phyloP scores from a whole-genome alignment of 2,797 vertebrate genomes.

The Centroberyx gerrardi region DNA sequence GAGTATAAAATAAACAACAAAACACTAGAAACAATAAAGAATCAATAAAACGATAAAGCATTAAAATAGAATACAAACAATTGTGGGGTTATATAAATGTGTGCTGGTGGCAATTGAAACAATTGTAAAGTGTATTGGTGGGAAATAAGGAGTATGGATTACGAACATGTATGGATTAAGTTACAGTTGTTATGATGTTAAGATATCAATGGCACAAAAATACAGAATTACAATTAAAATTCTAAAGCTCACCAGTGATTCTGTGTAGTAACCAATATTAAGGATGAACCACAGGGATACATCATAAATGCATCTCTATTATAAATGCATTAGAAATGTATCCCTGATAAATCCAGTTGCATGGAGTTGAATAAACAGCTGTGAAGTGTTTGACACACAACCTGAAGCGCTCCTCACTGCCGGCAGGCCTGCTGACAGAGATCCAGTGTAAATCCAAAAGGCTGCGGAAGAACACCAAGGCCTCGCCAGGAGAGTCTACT shows the following conservation, averaged over 20 bases:
- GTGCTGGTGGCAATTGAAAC: too few relatives aligned
- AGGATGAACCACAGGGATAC: background rate
- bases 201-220: too few relatives aligned
- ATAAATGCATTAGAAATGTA: conserved; percentile 3
- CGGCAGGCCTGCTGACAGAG: conserved; percentile 96
- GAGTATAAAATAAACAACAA: too few relatives aligned
- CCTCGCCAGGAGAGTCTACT: conserved; percentile 81
- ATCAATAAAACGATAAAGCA: too few relatives aligned
- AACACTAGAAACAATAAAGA: too few relatives aligned
- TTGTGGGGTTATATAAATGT: too few relatives aligned
- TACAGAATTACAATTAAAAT: background rate
- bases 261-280: background rate
- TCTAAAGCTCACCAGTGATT: background rate
- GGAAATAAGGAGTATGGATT: too few relatives aligned
- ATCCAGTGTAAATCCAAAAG: conserved; percentile 99
- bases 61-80: too few relatives aligned
- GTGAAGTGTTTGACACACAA: conserved; percentile 44
- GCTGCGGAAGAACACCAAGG: conserved; percentile 92
- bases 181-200: too few relatives aligned
- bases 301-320: background rate
- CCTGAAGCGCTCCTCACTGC: conserved; percentile 42
- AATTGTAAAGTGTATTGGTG: too few relatives aligned
- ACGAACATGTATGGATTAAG: too few relatives aligned
- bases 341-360: background rate
- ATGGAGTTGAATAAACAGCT: conserved; percentile 23